These are phyloP conservation scores for Teleopsis dalmanni DNA, from an alignment of 1,140 invertebrate genomes.

Conservation along the genomic window DNA sequence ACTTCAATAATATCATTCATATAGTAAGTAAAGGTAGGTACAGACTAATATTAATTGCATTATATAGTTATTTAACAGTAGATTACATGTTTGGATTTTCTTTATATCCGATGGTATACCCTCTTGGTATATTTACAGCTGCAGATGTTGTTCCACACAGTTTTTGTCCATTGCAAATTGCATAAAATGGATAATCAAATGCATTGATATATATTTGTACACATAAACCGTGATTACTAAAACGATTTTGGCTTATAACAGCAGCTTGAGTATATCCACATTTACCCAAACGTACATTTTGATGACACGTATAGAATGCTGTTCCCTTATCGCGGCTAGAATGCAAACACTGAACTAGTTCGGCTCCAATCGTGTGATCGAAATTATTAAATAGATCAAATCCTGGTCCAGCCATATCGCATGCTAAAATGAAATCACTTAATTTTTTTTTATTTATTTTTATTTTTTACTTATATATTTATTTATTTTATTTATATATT, in stretches of 20 bases:
- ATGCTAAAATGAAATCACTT: slow-evolving; percentile 25
- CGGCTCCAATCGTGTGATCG: slow-evolving; percentile 29
- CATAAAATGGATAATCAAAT: slow-evolving; percentile 39
- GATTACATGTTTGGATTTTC: slow-evolving; percentile 29
- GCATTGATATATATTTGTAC: slow-evolving; percentile 38
- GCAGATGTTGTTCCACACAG: slow-evolving; percentile 20
- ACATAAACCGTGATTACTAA: slow-evolving; percentile 40
- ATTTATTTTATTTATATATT: too few species aligned
- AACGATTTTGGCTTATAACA: slow-evolving; percentile 24
- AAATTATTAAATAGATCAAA: slow-evolving; percentile 29
- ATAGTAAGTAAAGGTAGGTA: neutral
- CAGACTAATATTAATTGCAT: neutral
- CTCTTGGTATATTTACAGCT: slow-evolving; percentile 22
- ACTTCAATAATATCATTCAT: neutral
- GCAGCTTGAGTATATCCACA: slow-evolving; percentile 36
- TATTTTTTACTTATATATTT: too few species aligned
- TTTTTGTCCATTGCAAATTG: slow-evolving; percentile 19
- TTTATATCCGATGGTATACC: slow-evolving; percentile 33
- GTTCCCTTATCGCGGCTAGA: slow-evolving; percentile 39
- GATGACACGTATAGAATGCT: slow-evolving; percentile 31
- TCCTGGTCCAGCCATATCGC: slow-evolving; percentile 41
- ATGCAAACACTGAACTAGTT: slow-evolving; percentile 40
- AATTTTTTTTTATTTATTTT: too few species aligned
- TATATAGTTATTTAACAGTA: neutral
- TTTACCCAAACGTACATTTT: slow-evolving; percentile 35